A percentile compares a stretch with the other conserved stretches of the same genome.
phyloP scores from a whole-genome alignment of 2,113 vertebrate genomes.

The Paramisgurnus dabryanus region DNA sequence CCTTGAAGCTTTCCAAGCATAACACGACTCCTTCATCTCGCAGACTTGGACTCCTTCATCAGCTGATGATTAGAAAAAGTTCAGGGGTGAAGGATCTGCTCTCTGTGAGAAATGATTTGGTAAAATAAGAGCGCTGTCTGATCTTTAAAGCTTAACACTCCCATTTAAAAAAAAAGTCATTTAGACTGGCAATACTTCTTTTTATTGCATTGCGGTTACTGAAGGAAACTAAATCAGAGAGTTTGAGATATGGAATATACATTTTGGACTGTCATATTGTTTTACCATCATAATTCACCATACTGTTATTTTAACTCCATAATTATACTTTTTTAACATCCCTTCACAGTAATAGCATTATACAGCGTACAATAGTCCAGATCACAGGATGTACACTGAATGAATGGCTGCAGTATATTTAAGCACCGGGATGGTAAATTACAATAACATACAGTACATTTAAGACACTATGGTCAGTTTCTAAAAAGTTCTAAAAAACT shows the following conservation, averaged over 20 bases:
- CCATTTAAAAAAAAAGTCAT: constrained; percentile 30
- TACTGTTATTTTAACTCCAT: constrained; percentile 15
- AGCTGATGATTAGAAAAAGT: constrained; percentile 66
- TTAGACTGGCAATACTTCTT: constrained; percentile 46
- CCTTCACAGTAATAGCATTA: background rate
- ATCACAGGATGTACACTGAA: constrained; percentile 13
- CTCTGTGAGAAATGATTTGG: constrained; percentile 58
- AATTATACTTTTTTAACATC: background rate
- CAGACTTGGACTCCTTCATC: constrained; percentile 67
- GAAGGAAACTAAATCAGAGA: constrained; percentile 42
- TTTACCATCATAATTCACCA: constrained; percentile 36
- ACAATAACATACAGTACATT: too few relatives aligned
- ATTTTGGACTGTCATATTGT: constrained; percentile 36
- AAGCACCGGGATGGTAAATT: background rate
- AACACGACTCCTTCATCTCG: constrained; percentile 67
- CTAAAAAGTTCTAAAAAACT: too few relatives aligned
- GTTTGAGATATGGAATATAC: constrained; percentile 45
- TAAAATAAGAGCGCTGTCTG: constrained; percentile 50
- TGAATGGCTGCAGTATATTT: background rate
- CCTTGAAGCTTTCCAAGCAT: constrained; percentile 62
- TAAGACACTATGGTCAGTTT: too few relatives aligned
- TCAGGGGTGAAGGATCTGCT: constrained; percentile 59
- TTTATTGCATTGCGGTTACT: constrained; percentile 34
- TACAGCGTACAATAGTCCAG: background rate
- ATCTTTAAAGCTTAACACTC: constrained; percentile 47